phyloP scores from a whole-genome alignment of 2,113 vertebrate genomes.

The Corythaixoides concolor region DNA sequence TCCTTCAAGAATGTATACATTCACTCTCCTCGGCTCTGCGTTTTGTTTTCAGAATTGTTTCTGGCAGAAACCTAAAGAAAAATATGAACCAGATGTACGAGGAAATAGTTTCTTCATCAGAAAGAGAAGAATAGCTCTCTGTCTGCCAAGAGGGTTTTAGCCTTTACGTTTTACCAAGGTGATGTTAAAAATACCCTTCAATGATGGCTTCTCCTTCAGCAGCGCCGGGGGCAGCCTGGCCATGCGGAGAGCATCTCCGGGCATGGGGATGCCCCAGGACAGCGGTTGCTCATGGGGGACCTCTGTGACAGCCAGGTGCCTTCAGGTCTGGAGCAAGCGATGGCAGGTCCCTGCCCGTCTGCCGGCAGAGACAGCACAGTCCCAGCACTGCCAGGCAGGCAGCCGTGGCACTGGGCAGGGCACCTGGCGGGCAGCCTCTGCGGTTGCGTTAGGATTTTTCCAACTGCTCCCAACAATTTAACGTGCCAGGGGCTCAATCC shows the following conservation, averaged over 20 bases:
- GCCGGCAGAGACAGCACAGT: background rate
- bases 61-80: constrained; percentile 78
- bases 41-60: constrained; percentile 77
- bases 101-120: constrained; percentile 72
- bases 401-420: background rate
- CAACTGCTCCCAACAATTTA: background rate
- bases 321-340: rapidly evolving
- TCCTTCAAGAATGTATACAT: constrained; percentile 70
- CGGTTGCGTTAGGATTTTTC: background rate
- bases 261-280: rapidly evolving
- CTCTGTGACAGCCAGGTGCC: background rate
- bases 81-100: constrained; percentile 82
- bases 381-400: rapidly evolving
- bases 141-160: constrained; percentile 66
- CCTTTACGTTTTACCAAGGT: constrained; percentile 32
- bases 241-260: background rate
- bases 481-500: rapidly evolving
- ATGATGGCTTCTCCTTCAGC: background rate
- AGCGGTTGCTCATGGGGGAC: rapidly evolving
- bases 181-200: constrained; percentile 42
- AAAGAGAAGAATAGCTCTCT: constrained; percentile 63
- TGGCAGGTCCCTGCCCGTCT: background rate
- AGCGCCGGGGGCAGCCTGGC: rapidly evolving
- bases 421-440: background rate
- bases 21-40: constrained; percentile 53